A percentile compares a stretch with the other conserved stretches of the same genome.
phyloP scores from a whole-genome alignment of 2,888 invertebrate genomes.

The Hypsopygia costalis region DNA sequence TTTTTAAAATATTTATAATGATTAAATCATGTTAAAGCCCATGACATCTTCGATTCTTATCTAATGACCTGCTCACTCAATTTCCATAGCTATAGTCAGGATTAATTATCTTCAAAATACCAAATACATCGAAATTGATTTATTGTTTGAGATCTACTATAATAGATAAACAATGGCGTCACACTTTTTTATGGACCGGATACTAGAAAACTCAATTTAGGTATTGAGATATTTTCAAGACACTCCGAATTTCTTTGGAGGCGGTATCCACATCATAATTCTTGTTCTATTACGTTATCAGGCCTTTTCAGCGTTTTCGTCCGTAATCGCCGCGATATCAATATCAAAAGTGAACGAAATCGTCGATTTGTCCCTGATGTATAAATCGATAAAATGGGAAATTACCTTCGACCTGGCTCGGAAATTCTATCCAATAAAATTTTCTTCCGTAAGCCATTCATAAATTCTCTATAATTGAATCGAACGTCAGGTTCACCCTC shows the following conservation, averaged over 20 bases:
- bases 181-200: too few species aligned
- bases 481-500: conserved; percentile 52
- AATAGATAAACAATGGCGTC: too few species aligned
- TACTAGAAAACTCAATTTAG: conserved; percentile 2
- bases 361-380: conserved; percentile 43
- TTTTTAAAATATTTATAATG: too few species aligned
- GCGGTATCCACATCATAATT: conserved; percentile 33
- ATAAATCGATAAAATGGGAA: conserved; percentile 56
- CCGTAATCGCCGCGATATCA: conserved; percentile 35
- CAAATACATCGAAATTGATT: too few species aligned
- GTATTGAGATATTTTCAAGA: not conserved
- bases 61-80: too few species aligned
- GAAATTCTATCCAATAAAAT: conserved; percentile 65
- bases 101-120: too few species aligned
- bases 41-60: too few species aligned
- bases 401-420: conserved; percentile 47
- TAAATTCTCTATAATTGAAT: conserved; percentile 73
- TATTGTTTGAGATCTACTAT: too few species aligned
- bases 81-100: too few species aligned
- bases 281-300: conserved; percentile 30
- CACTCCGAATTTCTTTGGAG: conserved; percentile 1
- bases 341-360: conserved; percentile 37
- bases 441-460: conserved; percentile 58
- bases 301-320: conserved; percentile 28
- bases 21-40: too few species aligned